Conservation (phyloP, 2,888 invertebrate genomes). For the Trissolcus brochymenae region DNA sequence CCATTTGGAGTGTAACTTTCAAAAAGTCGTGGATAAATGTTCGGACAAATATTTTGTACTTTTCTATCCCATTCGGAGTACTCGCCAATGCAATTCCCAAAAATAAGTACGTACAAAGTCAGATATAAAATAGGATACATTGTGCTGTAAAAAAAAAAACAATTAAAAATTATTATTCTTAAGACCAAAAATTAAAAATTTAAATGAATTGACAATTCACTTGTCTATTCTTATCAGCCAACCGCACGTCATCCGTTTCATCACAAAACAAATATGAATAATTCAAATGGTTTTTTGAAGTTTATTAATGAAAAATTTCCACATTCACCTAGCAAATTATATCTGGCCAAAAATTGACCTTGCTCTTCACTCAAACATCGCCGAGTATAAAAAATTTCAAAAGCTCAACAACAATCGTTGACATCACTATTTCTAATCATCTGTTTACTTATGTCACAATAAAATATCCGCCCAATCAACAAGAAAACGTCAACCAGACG, state of each 20-base stretch:
- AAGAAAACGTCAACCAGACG: not conserved
- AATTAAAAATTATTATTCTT: not conserved
- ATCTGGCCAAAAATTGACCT: not conserved
- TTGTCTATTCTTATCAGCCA: too few relatives aligned
- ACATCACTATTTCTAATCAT: not conserved
- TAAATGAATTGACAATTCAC: not conserved
- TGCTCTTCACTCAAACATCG: not conserved
- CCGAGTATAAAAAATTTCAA: not conserved
- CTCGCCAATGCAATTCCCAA: constrained; percentile 63
- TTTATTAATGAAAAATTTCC: not conserved
- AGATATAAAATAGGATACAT: constrained; percentile 63
- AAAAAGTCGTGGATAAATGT: constrained; percentile 79
- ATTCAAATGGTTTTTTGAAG: not conserved
- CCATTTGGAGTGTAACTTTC: constrained; percentile 79
- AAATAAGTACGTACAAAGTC: constrained; percentile 63
- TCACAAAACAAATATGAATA: not conserved
- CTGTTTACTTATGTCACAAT: constrained; percentile 3
- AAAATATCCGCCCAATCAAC: not conserved
- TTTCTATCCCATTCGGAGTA: constrained; percentile 65
- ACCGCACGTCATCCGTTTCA: not conserved
- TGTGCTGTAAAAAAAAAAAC: constrained; percentile 51
- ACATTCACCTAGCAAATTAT: not conserved
- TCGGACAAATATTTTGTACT: constrained; percentile 78
- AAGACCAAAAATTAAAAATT: not conserved
- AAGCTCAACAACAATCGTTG: not conserved